phyloP scores from a whole-genome alignment of 2,113 vertebrate genomes.

The Lamprotornis superbus region DNA sequence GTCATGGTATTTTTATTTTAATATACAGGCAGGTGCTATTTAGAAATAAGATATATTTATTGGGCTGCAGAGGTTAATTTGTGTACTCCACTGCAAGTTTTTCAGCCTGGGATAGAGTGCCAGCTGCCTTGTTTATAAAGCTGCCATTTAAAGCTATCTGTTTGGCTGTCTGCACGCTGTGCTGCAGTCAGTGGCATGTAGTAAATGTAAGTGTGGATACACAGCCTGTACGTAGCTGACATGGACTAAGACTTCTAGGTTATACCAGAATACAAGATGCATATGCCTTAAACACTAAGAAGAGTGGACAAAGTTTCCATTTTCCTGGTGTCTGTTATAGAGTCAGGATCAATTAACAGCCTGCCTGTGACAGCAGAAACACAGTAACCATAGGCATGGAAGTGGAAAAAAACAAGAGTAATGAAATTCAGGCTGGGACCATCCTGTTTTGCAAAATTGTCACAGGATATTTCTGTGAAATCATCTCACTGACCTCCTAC shows the following conservation, averaged over 20 bases:
- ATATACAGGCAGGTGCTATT: not conserved
- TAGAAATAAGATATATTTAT: not conserved
- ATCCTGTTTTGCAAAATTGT: slow-evolving; percentile 53
- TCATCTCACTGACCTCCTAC: not conserved
- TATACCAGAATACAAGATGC: not conserved
- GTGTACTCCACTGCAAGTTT: not conserved
- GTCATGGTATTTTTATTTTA: not conserved
- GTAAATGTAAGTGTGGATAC: not conserved
- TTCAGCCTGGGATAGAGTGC: not conserved
- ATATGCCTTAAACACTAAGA: not conserved
- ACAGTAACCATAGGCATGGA: not conserved
- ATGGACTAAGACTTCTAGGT: not conserved
- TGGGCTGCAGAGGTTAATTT: not conserved
- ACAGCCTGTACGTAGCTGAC: not conserved
- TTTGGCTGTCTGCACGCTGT: not conserved
- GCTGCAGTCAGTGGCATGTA: not conserved
- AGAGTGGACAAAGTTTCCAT: not conserved
- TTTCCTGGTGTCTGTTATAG: not conserved
- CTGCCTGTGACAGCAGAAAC: not conserved
- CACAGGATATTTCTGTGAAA: not conserved
- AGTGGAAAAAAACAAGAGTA: not conserved
- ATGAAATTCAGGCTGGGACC: not conserved
- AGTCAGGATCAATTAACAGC: not conserved
- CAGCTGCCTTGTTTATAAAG: not conserved
- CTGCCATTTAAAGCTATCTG: not conserved